phyloP scores from a whole-genome alignment of 1,140 invertebrate species.

The Aphaenogaster floridana region DNA sequence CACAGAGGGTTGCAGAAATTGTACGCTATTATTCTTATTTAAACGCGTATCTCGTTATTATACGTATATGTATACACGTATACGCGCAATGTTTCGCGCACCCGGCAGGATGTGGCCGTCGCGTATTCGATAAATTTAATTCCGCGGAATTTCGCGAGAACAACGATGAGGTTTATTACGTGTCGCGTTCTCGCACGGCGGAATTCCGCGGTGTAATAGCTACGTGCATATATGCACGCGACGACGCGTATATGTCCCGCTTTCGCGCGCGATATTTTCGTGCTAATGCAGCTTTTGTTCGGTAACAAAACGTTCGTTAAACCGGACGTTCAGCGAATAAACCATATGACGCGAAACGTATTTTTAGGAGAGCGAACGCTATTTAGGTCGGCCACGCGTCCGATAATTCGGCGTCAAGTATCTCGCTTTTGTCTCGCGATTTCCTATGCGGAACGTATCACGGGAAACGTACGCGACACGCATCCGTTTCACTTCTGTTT shows the following conservation, averaged over 20 bases:
- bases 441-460: not conserved
- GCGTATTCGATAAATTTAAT: constrained; percentile 52
- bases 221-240: not conserved
- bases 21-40: constrained; percentile 24
- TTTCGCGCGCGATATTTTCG: constrained; percentile 34
- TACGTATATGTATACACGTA: not conserved
- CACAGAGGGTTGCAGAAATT: not conserved
- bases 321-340: constrained; percentile 53
- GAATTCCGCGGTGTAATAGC: constrained; percentile 18
- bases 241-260: not conserved
- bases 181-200: not conserved
- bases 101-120: not conserved
- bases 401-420: constrained; percentile 45
- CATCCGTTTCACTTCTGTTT: not conserved
- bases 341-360: constrained; percentile 57
- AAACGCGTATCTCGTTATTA: constrained; percentile 2
- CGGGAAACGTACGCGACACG: not conserved
- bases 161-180: constrained; percentile 29
- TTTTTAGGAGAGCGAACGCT: constrained; percentile 40
- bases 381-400: constrained; percentile 42
- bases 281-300: constrained; percentile 42
- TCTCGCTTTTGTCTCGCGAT: constrained; percentile 31
- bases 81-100: not conserved
- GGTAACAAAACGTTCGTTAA: constrained; percentile 57
- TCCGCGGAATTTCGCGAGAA: not conserved